Evolutionary conservation across 2,113 vertebrate species (phyloP), one percentile per base, ranked within the genome.

Genomic region (Ondatra zibethicus): DNA sequence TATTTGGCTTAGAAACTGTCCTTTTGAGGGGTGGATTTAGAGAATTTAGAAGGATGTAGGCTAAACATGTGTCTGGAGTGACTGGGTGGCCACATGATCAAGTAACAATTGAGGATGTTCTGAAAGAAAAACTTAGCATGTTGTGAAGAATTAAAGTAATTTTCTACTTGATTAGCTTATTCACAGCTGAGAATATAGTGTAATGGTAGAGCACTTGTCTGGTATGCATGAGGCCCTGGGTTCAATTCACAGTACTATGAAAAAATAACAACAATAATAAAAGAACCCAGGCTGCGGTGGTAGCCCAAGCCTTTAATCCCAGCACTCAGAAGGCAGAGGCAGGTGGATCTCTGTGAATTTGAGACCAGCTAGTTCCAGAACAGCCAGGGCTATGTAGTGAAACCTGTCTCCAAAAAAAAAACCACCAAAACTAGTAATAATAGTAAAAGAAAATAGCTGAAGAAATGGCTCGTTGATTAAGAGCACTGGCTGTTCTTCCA

Each of bases 91-190:
- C 25, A 42, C 8, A 33, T 23, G n/a, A 33, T 45, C 55, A 77
- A 89, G 39, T 45, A 25, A 45, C 36, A 61, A 73, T 61, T 90
- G 63, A n/a, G 21, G 36, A 81, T 17, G 88, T 91, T 89, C 80
- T 93, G 85, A 47, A 90, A 77, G 55, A 47, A 91, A 91, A 92
- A 11, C 31, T 89, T 81, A 52, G 12, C 88, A 50, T 66, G 25
- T 61, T n/a, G 42, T 29, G 14, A 90, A 95, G 45, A 93, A 87
- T 19, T 77, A 47, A 86, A 95, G 87, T 73, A 75, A 76, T 76
- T 94, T 89, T 85, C 55, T 93, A 19, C 27, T 88, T 86, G 78
- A 70, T 52, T 86, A 52, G 31, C 80, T 93, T 91, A 88, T 88
- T 52, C 11, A 75, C 55, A 33, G 73, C 29, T 90, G 55, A 75